Evolutionary conservation across 2,888 invertebrate genomes (phyloP).

Genomic region (Apodemia hepburni): DNA sequence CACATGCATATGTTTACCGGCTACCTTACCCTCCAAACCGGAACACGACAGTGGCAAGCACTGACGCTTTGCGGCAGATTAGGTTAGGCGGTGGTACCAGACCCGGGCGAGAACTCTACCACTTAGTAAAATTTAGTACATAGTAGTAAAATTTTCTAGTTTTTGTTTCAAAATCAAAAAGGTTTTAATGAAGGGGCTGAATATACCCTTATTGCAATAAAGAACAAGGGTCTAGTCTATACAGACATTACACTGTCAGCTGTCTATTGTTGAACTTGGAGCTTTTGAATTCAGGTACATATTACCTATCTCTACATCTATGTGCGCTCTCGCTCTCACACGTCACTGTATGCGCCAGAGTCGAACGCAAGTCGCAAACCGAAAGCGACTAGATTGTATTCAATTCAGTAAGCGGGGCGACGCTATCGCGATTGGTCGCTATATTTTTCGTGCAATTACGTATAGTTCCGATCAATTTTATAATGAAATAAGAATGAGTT

Average conservation of each 20-base stretch:
- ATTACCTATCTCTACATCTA: slow-evolving; percentile 46
- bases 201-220: background rate
- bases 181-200: background rate
- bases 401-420: slow-evolving; percentile 67
- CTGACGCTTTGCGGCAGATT: too few relatives aligned
- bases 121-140: too few relatives aligned
- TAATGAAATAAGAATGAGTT: slow-evolving; percentile 48
- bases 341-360: slow-evolving; percentile 66
- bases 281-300: slow-evolving; percentile 67
- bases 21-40: too few relatives aligned
- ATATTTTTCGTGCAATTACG: slow-evolving; percentile 54
- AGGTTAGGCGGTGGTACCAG: too few relatives aligned
- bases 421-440: slow-evolving; percentile 66
- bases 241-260: slow-evolving; percentile 21
- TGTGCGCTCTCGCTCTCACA: slow-evolving; percentile 49
- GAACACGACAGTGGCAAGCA: too few relatives aligned
- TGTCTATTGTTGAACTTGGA: slow-evolving; percentile 41
- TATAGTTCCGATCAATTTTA: slow-evolving; percentile 60
- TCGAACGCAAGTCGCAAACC: slow-evolving; percentile 38
- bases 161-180: too few relatives aligned
- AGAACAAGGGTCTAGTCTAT: background rate
- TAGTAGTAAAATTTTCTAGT: too few relatives aligned
- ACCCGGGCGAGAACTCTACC: too few relatives aligned
- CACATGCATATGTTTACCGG: too few relatives aligned
- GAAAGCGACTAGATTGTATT: slow-evolving; percentile 42